Base-by-base conservation (phyloP, 2,113 vertebrate genomes). In the Zonotrichia leucophrys region DNA sequence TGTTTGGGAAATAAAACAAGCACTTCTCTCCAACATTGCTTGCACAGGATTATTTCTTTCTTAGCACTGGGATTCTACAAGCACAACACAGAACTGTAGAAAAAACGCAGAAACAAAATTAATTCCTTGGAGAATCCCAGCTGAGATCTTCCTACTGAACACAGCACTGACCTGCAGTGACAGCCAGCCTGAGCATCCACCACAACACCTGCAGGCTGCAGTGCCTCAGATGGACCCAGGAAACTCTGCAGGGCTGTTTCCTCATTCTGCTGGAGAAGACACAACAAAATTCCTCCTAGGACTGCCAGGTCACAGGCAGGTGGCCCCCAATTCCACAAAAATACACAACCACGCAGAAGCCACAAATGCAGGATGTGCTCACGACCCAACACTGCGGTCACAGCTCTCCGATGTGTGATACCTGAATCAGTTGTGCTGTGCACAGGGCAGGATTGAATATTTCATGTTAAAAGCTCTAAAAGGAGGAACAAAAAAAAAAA, bases 61-160 rank as follows among this genome's bases (percentile, higher is more conserved):
- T 15, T 12, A 52, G 72, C 33, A 11, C 4, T 9, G 50, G 18
- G 53, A 15, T 47, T 55, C 69, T 25, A 55, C 70, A 72, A 63
- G 66, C 15, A 7, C n/a, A 59, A 52, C 21, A 56, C 20, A 17
- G 25, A 13, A 39, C 11, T 18, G 35, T 1, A 19, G 3, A 20
- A 63, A 68, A 46, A 41, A 4, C 1, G 4, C 0, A 56, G 27
- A 22, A 63, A 49, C 2, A 44, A 37, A 64, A 52, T 9, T 0
- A 73, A 60, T n/a, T 37, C 42, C 59, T 52, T 23, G 42, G 67
- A 47, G 25, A 23, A 30, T 33, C 35, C 78, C 52, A n/a, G 49
- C 66, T 58, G 25, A 41, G 76, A 41, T 41, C 11, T 42, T n/a
- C 82, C 62, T 9, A 11, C 37, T 2, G 11, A 58, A 27, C 4